These are phyloP conservation scores for Mus caroli DNA, from an alignment of 2,797 vertebrate genomes.

Conservation along the genomic window DNA sequence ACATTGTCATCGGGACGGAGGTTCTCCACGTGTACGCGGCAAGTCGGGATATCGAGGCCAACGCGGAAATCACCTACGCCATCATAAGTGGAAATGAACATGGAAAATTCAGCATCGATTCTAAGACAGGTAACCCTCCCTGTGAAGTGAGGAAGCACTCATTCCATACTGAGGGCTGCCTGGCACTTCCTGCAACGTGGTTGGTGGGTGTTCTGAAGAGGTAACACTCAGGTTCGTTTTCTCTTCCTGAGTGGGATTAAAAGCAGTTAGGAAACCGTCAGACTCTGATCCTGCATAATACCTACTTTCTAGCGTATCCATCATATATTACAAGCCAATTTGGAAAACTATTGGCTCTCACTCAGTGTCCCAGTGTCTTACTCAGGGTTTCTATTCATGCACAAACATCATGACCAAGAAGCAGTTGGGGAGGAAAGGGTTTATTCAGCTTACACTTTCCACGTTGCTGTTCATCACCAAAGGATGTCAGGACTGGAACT, in stretches of 20 bases:
- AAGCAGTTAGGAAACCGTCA: not conserved
- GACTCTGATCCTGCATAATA: not conserved
- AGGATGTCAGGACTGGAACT: too few species aligned
- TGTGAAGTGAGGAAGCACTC: not conserved
- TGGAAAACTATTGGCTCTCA: not conserved
- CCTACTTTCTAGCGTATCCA: not conserved
- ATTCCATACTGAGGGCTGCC: not conserved
- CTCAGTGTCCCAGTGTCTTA: too few species aligned
- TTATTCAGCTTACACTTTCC: too few species aligned
- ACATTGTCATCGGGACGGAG: slow-evolving; percentile 92
- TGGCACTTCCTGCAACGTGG: rapidly evolving
- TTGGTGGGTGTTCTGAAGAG: not conserved
- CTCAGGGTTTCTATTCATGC: too few species aligned
- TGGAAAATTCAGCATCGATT: slow-evolving; percentile 96
- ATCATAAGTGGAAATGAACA: slow-evolving; percentile 97
- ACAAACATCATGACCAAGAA: too few species aligned
- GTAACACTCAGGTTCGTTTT: not conserved
- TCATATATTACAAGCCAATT: not conserved
- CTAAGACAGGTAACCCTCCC: slow-evolving; percentile 91
- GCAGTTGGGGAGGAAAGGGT: too few species aligned
- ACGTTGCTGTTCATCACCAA: too few species aligned
- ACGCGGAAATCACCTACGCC: slow-evolving; percentile 95
- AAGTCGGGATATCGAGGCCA: slow-evolving; percentile 95
- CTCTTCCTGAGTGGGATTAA: not conserved
- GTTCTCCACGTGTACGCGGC: slow-evolving; percentile 95